Conservation (phyloP, 2,797 vertebrate species). For the Sylvia borin region DNA sequence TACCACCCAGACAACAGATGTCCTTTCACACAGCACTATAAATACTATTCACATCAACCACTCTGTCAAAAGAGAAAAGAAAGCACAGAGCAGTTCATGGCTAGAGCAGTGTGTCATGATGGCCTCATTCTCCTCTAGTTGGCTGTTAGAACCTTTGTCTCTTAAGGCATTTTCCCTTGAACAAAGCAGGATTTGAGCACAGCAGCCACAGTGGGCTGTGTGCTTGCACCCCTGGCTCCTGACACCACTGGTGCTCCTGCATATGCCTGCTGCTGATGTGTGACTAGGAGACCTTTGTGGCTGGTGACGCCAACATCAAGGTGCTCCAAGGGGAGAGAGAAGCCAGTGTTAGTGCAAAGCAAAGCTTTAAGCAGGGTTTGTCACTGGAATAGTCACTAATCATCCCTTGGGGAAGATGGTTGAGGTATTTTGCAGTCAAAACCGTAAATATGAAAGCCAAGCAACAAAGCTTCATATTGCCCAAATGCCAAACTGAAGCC, state of each 20-base stretch:
- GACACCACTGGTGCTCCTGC: background rate
- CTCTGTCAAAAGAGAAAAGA: background rate
- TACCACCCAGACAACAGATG: background rate
- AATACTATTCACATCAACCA: conserved; percentile 31
- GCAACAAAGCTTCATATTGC: fast-evolving
- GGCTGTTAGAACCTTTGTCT: background rate
- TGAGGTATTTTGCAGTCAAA: conserved; percentile 2
- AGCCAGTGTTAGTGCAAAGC: background rate
- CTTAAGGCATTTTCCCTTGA: background rate
- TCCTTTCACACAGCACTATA: conserved; percentile 5
- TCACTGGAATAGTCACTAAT: background rate
- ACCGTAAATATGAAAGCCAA: background rate
- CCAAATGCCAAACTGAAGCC: background rate
- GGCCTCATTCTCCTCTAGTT: background rate
- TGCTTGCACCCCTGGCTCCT: background rate
- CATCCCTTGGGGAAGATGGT: background rate
- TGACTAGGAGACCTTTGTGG: background rate
- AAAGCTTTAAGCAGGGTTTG: background rate
- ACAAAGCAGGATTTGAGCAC: background rate
- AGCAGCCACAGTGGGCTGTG: fast-evolving
- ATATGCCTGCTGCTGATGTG: fast-evolving
- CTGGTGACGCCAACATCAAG: fast-evolving
- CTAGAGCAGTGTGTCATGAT: fast-evolving
- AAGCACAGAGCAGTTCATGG: background rate
- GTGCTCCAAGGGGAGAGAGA: background rate